Evolutionary conservation across 2,797 vertebrate species (phyloP).

Genomic region (Lerista edwardsae): DNA sequence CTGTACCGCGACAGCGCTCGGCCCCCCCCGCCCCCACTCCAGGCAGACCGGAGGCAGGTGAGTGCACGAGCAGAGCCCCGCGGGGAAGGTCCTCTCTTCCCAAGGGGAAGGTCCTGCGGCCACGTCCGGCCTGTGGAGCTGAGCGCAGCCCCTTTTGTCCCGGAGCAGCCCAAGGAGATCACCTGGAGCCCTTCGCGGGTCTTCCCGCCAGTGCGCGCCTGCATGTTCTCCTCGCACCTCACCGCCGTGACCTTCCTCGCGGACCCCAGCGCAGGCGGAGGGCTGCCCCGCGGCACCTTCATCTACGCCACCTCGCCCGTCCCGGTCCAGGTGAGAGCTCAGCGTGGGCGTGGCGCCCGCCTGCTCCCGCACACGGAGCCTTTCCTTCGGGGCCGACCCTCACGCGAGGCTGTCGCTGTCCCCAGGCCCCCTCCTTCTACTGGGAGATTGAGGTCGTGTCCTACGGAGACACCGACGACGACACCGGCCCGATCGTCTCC

Average conservation of each 20-base stretch:
- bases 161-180: slow-evolving; percentile 91
- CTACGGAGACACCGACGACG: slow-evolving; percentile 97
- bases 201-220: slow-evolving; percentile 95
- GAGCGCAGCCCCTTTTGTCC: slow-evolving; percentile 41
- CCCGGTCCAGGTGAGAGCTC: slow-evolving; percentile 87
- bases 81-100: too few species aligned
- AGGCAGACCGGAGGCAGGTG: slow-evolving; percentile 95
- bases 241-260: slow-evolving; percentile 97
- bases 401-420: not conserved
- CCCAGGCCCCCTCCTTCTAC: slow-evolving; percentile 96
- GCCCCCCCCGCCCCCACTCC: slow-evolving; percentile 93
- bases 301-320: slow-evolving; percentile 96
- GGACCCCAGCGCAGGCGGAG: slow-evolving; percentile 95
- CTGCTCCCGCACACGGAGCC: accelerated
- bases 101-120: not conserved
- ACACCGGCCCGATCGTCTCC: slow-evolving; percentile 96
- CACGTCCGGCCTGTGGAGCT: not conserved
- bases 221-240: slow-evolving; percentile 96
- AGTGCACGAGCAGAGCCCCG: slow-evolving; percentile 11
- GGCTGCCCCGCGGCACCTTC: slow-evolving; percentile 94
- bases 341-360: accelerated
- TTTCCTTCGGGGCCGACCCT: not conserved
- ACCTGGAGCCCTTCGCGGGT: slow-evolving; percentile 95
- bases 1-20: slow-evolving; percentile 96
- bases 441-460: slow-evolving; percentile 99